phyloP scores from a whole-genome alignment of 2,797 vertebrate genomes.

The Sebastes diploproa region DNA sequence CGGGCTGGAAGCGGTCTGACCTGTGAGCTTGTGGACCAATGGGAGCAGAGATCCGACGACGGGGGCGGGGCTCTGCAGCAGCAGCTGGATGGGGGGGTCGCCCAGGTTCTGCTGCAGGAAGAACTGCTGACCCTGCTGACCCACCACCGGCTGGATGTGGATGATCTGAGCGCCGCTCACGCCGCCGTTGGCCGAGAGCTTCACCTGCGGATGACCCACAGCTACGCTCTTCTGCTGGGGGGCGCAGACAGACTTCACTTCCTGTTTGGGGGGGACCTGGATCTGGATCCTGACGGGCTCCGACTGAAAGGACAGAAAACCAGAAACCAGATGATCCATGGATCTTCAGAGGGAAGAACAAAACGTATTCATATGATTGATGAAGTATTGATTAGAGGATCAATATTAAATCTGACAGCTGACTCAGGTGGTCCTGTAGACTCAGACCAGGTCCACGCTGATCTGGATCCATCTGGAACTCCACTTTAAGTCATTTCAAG shows the following conservation, averaged over 20 bases:
- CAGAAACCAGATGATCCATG: neutral
- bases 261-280: conserved; percentile 81
- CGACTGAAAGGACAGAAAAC: conserved; percentile 69
- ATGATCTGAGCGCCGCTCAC: conserved; percentile 85
- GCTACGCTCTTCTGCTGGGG: conserved; percentile 72
- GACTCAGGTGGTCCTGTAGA: too few relatives aligned
- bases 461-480: too few relatives aligned
- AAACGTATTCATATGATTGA: too few relatives aligned
- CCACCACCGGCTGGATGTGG: conserved; percentile 83
- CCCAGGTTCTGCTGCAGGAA: conserved; percentile 81
- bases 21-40: conserved; percentile 67
- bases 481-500: too few relatives aligned
- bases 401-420: too few relatives aligned
- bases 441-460: too few relatives aligned
- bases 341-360: too few relatives aligned
- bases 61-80: conserved; percentile 81
- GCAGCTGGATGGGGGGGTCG: conserved; percentile 82
- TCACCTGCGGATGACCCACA: conserved; percentile 65
- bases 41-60: conserved; percentile 77
- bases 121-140: conserved; percentile 82
- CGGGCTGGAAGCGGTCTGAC: neutral
- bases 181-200: conserved; percentile 73
- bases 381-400: too few relatives aligned
- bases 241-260: conserved; percentile 72
- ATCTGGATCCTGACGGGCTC: conserved; percentile 90